Conservation (phyloP, 2,113 vertebrate genomes). For the Leucosticte australis region DNA sequence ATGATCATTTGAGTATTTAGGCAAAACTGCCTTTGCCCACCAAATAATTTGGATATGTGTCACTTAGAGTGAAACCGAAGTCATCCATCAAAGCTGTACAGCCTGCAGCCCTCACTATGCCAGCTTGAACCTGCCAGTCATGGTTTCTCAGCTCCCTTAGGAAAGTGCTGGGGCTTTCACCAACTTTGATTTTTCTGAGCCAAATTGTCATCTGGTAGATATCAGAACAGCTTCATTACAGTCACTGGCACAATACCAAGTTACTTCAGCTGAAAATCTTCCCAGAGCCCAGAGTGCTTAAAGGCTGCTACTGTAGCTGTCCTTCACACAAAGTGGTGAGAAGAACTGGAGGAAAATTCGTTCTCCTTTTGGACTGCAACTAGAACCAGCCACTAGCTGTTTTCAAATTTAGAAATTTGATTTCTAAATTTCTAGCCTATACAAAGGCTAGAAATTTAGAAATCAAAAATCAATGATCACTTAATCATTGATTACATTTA, state of each 20-base stretch:
- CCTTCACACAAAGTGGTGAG: not conserved
- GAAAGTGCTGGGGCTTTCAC: not conserved
- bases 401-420: too few relatives aligned
- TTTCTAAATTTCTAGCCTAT: too few relatives aligned
- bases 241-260: not conserved
- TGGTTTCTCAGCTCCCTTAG: not conserved
- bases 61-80: not conserved
- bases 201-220: constrained; percentile 30
- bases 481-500: too few relatives aligned
- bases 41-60: not conserved
- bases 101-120: not conserved
- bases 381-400: not conserved
- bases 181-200: not conserved
- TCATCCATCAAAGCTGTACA: not conserved
- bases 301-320: not conserved
- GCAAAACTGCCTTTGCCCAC: not conserved
- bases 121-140: constrained; percentile 37
- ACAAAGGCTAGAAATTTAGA: not conserved
- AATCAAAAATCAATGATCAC: too few relatives aligned
- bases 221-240: constrained; percentile 30
- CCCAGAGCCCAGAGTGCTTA: not conserved
- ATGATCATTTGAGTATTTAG: not conserved
- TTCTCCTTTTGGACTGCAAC: not conserved
- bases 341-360: not conserved
- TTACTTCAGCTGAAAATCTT: not conserved